Evolutionary conservation across 2,888 invertebrate genomes (phyloP).

Genomic region (Trileptium ribeirensis): DNA sequence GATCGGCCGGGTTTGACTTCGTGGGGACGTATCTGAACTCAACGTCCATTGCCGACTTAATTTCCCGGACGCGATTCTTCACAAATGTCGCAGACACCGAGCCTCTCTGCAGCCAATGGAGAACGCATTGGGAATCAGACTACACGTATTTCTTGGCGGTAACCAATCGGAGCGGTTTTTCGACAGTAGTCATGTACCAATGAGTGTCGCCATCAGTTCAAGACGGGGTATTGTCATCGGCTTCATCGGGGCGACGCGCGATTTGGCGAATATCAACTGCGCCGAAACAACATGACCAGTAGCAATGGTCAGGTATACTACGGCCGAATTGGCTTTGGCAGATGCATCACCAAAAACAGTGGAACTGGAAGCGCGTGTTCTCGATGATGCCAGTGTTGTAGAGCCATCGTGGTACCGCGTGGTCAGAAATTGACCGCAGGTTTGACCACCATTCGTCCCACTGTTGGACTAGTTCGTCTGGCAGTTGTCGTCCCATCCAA

Average conservation of each 20-base stretch:
- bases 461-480: not conserved
- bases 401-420: not conserved
- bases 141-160: conserved; percentile 26
- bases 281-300: not conserved
- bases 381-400: not conserved
- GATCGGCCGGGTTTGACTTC: conserved; percentile 43
- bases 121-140: conserved; percentile 33
- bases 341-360: not conserved
- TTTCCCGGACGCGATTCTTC: conserved; percentile 37
- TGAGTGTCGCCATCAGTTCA: not conserved
- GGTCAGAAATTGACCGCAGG: not conserved
- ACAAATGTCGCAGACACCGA: conserved; percentile 32
- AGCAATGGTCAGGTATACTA: not conserved
- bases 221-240: conserved; percentile 18
- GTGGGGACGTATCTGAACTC: conserved; percentile 39
- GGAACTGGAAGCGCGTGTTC: not conserved
- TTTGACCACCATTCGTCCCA: not conserved
- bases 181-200: conserved; percentile 15
- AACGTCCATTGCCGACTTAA: conserved; percentile 28
- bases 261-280: not conserved
- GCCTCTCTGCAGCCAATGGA: conserved; percentile 34
- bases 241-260: not conserved
- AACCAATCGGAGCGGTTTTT: conserved; percentile 31
- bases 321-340: not conserved
- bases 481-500: not conserved